Base-by-base conservation (phyloP, 2,113 vertebrate genomes). In the Ardeotis arabs region DNA sequence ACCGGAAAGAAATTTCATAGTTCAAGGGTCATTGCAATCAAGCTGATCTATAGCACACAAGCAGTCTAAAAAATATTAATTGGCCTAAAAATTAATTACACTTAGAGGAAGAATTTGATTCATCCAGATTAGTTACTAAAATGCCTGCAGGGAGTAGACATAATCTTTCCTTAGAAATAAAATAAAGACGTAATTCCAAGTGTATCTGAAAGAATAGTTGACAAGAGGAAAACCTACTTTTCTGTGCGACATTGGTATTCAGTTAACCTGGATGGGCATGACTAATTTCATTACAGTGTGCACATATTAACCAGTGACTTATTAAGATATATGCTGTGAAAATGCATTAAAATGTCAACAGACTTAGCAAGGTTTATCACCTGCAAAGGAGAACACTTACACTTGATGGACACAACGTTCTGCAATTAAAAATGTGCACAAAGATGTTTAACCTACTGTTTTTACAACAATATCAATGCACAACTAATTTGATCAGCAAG, bases 61-160 rank as follows among this genome's bases (percentile, higher is more conserved):
- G 63, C 45, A 50, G 63, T 53, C 73, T 81, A 88, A 17, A 81
- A 96, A 93, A 88, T 62, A 93, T 62, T 41, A 90, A 95, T 78
- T 81, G 95, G 90, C 87, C 88, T 81, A 58, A 95, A 72, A 95
- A 96, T 93, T 97, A 98, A 98, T 98, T 96, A 96, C 89, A 96
- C 85, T 83, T 87, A 96, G 87, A 87, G 73, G 87, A 93, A 96
- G 91, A 90, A 89, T 76, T 84, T 90, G 47, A 96, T 94, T 92
- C 82, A 55, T 78, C 37, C 81, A 96, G 89, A 93, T 89, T 93
- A 92, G 78, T 83, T 96, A 80, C 90, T 93, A 84, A 96, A 74
- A 82, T 12, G 25, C 60, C 85, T 25, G 31, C 45, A 62, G 18
- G 81, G 64, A 77, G 69, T 33, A 82, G 79, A 79, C 73, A 93